Evolutionary conservation across 2,888 invertebrate species (phyloP), one percentile per base, ranked within the genome.

Genomic region (Apotomis betuletana): DNA sequence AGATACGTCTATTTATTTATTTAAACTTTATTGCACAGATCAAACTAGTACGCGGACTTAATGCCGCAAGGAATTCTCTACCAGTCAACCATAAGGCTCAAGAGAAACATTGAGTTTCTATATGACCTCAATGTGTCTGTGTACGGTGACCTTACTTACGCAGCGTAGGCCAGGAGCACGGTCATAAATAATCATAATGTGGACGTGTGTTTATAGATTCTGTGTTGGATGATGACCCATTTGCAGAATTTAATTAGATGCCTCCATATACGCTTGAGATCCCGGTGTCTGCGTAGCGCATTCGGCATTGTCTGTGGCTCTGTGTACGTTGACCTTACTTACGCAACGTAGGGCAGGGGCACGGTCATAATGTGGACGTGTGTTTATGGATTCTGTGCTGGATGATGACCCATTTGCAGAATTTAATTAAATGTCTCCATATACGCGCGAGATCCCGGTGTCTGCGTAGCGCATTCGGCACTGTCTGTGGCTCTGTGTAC

Each of bases 121-220:
- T 76, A 76, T 70, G 70, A 58, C 74, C 77, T 73, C 75, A 70
- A 76, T 80, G 79, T 74, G 74, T 74, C 27, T 78, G 78, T 87
- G 89, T 83, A 84, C 89, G 78, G 85, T 88, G 88, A 90, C 88
- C 90, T 88, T 87, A 59, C n/a, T n/a, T n/a, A n/a, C 64, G 70
- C 59, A 70, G 46, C 70, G 36, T 64, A 64, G 52, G 44, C 41
- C 67, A 59, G 67, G 61, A 55, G 41, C 69, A 63, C 51, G 52
- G 51, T 51, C 52, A 44, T 64, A 64, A n/a, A n/a, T n/a, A n/a
- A 41, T 15, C 15, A 15, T 15, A 15, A 15, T 2, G 27, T 27
- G 27, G 54, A 55, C 55, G 27, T 27, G 55, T 64, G 27, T 55
- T 41, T 41, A 6, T 6, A 1, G 63, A 41, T 55, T 55, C 64